Evolutionary conservation across 2,113 vertebrate genomes (phyloP).

Genomic region (Scophthalmus maximus): DNA sequence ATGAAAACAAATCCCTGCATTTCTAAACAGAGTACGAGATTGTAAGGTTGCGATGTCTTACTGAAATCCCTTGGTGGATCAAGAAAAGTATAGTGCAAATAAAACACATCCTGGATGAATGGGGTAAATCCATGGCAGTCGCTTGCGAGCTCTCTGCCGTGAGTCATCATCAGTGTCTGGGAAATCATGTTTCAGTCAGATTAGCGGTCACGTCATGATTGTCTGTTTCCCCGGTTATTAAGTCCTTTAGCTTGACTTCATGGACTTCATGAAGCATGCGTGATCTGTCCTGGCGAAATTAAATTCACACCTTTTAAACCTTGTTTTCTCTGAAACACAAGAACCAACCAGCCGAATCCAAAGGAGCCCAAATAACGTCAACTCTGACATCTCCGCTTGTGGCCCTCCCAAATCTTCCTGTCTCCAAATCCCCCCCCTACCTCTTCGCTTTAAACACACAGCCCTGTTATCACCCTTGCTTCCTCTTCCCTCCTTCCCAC

Average conservation of each 20-base stretch:
- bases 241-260: conserved; percentile 20
- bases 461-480: conserved; percentile 81
- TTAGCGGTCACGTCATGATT: conserved; percentile 51
- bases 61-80: conserved; percentile 19
- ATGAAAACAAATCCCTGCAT: conserved; percentile 33
- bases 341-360: background rate
- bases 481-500: conserved; percentile 73
- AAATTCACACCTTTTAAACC: conserved; percentile 24
- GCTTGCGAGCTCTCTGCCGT: conserved; percentile 7
- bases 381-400: conserved; percentile 22
- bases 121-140: conserved; percentile 8
- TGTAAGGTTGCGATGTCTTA: conserved; percentile 4
- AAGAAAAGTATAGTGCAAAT: conserved; percentile 21
- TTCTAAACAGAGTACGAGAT: conserved; percentile 29
- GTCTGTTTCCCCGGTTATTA: conserved; percentile 44
- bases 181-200: conserved; percentile 52
- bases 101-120: conserved; percentile 41
- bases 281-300: conserved; percentile 25
- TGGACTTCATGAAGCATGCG: conserved; percentile 24
- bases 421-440: conserved; percentile 42
- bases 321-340: conserved; percentile 1
- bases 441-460: conserved; percentile 65
- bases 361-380: conserved; percentile 2
- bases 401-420: conserved; percentile 16
- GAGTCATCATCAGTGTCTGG: conserved; percentile 62